Conservation (phyloP, 2,797 vertebrate species). For the Taeniopygia guttata region DNA sequence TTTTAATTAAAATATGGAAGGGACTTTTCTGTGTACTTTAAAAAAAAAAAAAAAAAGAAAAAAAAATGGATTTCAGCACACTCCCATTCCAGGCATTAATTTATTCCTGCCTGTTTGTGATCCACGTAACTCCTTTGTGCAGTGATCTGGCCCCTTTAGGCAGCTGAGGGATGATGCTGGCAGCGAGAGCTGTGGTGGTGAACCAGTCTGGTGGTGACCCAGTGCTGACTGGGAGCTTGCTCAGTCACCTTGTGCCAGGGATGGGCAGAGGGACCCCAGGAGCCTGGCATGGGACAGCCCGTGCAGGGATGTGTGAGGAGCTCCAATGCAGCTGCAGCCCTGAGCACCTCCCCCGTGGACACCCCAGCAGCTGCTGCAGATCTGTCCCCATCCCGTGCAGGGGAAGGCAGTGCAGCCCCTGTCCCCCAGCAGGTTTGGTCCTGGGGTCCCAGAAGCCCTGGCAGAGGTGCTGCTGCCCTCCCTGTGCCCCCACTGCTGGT, state of each 20-base stretch:
- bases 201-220: background rate
- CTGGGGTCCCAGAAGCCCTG: background rate
- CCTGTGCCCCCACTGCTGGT: fast-evolving
- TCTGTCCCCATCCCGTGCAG: fast-evolving
- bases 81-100: background rate
- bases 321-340: background rate
- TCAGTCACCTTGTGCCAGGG: fast-evolving
- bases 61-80: background rate
- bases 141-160: background rate
- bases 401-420: background rate
- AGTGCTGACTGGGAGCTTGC: background rate
- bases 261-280: background rate
- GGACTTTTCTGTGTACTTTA: constrained; percentile 15
- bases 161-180: fast-evolving
- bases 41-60: background rate
- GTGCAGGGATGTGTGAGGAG: background rate
- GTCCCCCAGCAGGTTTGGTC: background rate
- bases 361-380: fast-evolving
- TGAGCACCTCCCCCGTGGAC: fast-evolving
- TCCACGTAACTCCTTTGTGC: background rate
- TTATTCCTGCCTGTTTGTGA: background rate
- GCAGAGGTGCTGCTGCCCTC: background rate
- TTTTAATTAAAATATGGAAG: constrained; percentile 63
- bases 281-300: background rate
- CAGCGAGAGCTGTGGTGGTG: background rate